Percentiles rank a stretch among this genome's conserved stretches.
These are phyloP conservation scores for Microdon myrmicae DNA, from an alignment of 2,888 invertebrate genomes.

Conservation along the genomic window DNA sequence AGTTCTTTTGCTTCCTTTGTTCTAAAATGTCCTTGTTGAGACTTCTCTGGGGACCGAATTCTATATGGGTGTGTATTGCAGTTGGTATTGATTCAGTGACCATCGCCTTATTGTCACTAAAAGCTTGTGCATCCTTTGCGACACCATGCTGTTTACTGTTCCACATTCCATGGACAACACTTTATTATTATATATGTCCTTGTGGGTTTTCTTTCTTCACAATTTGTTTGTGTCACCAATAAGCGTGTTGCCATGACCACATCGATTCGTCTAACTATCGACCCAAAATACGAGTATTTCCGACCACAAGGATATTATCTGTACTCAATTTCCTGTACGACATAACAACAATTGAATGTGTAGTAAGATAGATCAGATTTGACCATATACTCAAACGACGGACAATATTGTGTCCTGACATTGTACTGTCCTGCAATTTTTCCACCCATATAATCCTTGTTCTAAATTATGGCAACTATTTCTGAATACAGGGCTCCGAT, in stretches of 20 bases:
- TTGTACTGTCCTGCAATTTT: conserved; percentile 15
- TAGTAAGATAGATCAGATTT: conserved; percentile 19
- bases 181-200: conserved; percentile 44
- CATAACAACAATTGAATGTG: conserved; percentile 14
- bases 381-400: conserved; percentile 26
- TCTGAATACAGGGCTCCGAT: conserved; percentile 13
- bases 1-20: neutral
- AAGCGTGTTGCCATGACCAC: conserved; percentile 35
- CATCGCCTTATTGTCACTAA: conserved; percentile 9
- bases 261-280: conserved; percentile 34
- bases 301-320: conserved; percentile 54
- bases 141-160: conserved; percentile 13
- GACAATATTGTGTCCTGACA: too few relatives aligned
- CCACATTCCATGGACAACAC: conserved; percentile 12
- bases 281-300: conserved; percentile 44
- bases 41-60: conserved; percentile 18
- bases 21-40: conserved; percentile 1
- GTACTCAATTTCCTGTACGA: conserved; percentile 52
- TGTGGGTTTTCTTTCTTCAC: conserved; percentile 20
- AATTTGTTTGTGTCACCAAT: conserved; percentile 31
- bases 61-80: conserved; percentile 6
- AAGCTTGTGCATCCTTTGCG: conserved; percentile 10
- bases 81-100: conserved; percentile 31
- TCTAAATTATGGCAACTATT: conserved; percentile 13
- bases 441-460: conserved; percentile 17